Conservation (phyloP, 2,888 invertebrate genomes). For the Pedicia rivosa region DNA sequence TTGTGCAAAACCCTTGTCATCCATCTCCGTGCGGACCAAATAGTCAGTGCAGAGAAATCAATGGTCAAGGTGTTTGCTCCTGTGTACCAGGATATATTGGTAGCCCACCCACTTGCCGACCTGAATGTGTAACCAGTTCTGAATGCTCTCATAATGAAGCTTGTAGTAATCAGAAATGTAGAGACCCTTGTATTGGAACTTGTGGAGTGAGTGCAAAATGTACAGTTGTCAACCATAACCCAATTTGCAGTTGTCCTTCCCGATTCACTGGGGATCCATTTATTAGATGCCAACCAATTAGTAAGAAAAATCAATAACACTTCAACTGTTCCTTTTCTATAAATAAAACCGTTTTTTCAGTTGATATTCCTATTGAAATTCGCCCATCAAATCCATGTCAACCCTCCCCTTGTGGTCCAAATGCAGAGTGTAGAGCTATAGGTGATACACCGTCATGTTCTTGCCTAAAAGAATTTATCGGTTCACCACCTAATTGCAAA, state of each 20-base stretch:
- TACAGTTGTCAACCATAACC: slow-evolving; percentile 59
- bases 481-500: slow-evolving; percentile 49
- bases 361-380: slow-evolving; percentile 18
- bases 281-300: slow-evolving; percentile 42
- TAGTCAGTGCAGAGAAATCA: slow-evolving; percentile 55
- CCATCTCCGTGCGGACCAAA: slow-evolving; percentile 61
- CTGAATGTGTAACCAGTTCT: slow-evolving; percentile 62
- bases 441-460: slow-evolving; percentile 56
- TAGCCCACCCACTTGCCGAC: slow-evolving; percentile 59
- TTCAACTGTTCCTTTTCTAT: neutral
- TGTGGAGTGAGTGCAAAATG: slow-evolving; percentile 58
- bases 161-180: slow-evolving; percentile 65
- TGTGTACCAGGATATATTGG: slow-evolving; percentile 56
- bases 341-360: slow-evolving; percentile 12
- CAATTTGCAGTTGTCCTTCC: slow-evolving; percentile 56
- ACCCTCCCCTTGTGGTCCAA: slow-evolving; percentile 36
- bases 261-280: slow-evolving; percentile 62
- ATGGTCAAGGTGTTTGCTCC: slow-evolving; percentile 59
- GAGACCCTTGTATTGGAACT: slow-evolving; percentile 60
- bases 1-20: slow-evolving; percentile 43
- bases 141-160: slow-evolving; percentile 60
- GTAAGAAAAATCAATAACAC: slow-evolving; percentile 28
- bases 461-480: slow-evolving; percentile 47
- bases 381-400: slow-evolving; percentile 30
- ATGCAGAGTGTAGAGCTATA: slow-evolving; percentile 36